These are phyloP conservation scores for Acanthacorydalis orientalis DNA, from an alignment of 2,888 invertebrate genomes.

Conservation along the genomic window DNA sequence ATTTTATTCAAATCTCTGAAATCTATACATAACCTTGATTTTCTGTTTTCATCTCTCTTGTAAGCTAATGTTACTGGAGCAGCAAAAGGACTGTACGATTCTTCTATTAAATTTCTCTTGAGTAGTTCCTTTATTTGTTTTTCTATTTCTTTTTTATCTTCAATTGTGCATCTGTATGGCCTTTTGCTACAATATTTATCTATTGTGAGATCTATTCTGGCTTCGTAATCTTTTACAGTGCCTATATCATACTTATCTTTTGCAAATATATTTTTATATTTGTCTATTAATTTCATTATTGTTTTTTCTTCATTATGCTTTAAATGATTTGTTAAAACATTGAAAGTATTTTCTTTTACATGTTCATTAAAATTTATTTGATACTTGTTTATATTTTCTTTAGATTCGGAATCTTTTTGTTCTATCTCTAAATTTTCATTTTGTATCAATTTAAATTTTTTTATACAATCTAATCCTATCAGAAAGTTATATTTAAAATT, in stretches of 20 bases:
- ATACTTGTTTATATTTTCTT: not conserved
- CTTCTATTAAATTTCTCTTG: conserved; percentile 6
- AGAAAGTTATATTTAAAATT: not conserved
- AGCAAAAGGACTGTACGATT: conserved; percentile 8
- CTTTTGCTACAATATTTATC: conserved; percentile 7
- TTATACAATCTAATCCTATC: not conserved
- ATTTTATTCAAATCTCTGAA: conserved; percentile 18
- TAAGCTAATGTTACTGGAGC: conserved; percentile 6
- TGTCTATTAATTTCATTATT: conserved; percentile 6
- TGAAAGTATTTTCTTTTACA: conserved; percentile 7
- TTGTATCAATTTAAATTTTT: not conserved
- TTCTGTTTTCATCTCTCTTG: conserved; percentile 14
- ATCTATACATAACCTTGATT: conserved; percentile 16
- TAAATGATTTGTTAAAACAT: conserved; percentile 8
- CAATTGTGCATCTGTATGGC: conserved; percentile 6
- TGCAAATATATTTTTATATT: conserved; percentile 9
- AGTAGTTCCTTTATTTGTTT: conserved; percentile 4
- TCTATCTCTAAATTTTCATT: conserved; percentile 1
- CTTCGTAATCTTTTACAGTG: conserved; percentile 9
- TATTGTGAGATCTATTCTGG: conserved; percentile 8
- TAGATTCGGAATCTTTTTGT: not conserved
- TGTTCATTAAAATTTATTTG: conserved; percentile 9
- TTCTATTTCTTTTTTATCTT: conserved; percentile 6
- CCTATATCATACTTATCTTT: conserved; percentile 11
- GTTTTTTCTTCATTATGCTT: conserved; percentile 5